These are phyloP conservation scores for Hyperoodon ampullatus DNA, from an alignment of 2,113 vertebrate species.

Conservation along the genomic window DNA sequence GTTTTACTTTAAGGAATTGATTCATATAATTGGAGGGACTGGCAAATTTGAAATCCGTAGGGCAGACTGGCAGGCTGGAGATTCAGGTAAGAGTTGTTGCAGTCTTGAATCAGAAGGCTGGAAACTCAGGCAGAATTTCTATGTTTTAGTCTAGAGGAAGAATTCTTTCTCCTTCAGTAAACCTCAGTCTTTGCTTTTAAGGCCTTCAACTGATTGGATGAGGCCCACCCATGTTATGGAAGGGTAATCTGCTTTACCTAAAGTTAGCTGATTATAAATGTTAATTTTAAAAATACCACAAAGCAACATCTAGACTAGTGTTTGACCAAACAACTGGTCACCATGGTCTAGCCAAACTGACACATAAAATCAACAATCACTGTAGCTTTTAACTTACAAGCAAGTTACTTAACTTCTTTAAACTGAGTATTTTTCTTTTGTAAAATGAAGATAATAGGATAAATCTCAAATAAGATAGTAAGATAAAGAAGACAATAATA, in stretches of 20 bases:
- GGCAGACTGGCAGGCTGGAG: not conserved
- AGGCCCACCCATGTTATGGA: not conserved
- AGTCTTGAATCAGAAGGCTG: not conserved
- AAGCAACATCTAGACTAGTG: not conserved
- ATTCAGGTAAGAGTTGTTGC: not conserved
- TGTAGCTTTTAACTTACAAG: not conserved
- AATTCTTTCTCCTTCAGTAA: not conserved
- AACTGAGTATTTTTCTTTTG: not conserved
- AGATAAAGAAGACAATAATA: not conserved
- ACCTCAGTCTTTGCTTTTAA: not conserved
- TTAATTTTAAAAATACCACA: not conserved
- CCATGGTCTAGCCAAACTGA: not conserved
- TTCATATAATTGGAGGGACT: not conserved
- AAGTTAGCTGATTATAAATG: not conserved
- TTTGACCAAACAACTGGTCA: not conserved
- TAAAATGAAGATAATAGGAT: not conserved
- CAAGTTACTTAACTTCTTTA: slow-evolving; percentile 8
- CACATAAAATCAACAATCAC: not conserved
- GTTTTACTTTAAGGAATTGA: not conserved
- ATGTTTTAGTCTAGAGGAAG: not conserved
- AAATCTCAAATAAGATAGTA: not conserved
- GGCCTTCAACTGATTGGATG: not conserved
- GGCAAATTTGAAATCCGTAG: not conserved
- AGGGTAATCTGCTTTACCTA: not conserved
- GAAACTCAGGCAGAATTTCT: not conserved